phyloP scores from a whole-genome alignment of 1,140 invertebrate genomes.

The Holcopasites calliopsidis region DNA sequence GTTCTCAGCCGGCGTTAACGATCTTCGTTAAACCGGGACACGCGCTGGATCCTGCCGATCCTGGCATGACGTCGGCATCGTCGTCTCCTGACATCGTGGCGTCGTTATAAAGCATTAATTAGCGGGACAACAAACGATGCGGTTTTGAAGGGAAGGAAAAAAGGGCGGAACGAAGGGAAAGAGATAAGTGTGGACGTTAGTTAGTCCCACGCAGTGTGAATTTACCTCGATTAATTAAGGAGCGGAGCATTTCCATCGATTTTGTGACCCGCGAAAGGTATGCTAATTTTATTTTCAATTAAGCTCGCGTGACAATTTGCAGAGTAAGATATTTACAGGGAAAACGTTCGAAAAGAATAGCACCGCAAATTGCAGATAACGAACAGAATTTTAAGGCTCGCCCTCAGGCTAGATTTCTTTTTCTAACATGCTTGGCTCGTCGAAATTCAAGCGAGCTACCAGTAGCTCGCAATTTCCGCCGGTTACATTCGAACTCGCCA shows the following conservation, averaged over 20 bases:
- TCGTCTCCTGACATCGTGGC: background rate
- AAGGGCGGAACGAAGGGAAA: background rate
- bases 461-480: constrained; percentile 26
- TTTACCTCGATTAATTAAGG: constrained; percentile 42
- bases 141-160: background rate
- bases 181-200: background rate
- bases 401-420: background rate
- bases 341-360: background rate
- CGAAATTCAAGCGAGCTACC: constrained; percentile 30
- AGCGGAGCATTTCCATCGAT: no score
- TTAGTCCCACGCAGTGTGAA: background rate
- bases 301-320: background rate
- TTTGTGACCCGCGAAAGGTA: background rate
- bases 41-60: background rate
- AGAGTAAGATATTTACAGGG: background rate
- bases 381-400: background rate
- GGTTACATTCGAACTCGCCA: constrained; percentile 28
- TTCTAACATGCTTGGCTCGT: background rate
- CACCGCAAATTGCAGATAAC: background rate
- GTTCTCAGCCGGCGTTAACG: constrained; percentile 25
- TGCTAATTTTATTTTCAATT: constrained; percentile 34
- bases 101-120: constrained; percentile 18
- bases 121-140: background rate
- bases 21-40: constrained; percentile 21
- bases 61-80: background rate